phyloP scores from a whole-genome alignment of 2,113 vertebrate genomes.

The Verasper variegatus region DNA sequence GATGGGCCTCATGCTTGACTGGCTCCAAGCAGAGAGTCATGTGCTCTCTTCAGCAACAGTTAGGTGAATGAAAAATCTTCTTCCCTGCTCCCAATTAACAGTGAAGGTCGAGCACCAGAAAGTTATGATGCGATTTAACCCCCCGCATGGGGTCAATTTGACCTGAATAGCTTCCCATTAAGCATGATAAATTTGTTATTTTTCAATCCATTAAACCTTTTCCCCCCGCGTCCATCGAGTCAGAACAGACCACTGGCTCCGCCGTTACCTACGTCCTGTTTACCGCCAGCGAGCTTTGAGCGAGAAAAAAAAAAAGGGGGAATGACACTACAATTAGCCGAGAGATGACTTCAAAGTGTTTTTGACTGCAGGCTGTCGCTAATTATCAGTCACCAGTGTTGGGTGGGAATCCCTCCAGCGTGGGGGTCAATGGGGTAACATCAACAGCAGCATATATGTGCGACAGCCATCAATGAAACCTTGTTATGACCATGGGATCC shows the following conservation, averaged over 20 bases:
- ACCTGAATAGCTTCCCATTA: conserved; percentile 77
- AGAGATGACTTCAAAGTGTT: conserved; percentile 68
- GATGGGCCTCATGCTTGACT: conserved; percentile 62
- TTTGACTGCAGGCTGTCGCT: conserved; percentile 51
- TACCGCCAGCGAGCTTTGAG: conserved; percentile 22
- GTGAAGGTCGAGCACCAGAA: conserved; percentile 73
- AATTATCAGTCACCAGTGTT: conserved; percentile 51
- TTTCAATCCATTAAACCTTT: conserved; percentile 78
- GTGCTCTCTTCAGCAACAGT: conserved; percentile 68
- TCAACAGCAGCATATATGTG: conserved; percentile 45
- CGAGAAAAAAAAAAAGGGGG: background rate
- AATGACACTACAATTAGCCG: conserved; percentile 56
- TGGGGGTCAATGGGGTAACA: conserved; percentile 62
- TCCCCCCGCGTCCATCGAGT: conserved; percentile 66
- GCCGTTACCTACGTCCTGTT: conserved; percentile 44
- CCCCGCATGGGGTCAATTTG: conserved; percentile 78
- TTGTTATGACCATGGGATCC: conserved; percentile 59
- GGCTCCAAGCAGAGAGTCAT: conserved; percentile 65
- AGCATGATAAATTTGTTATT: conserved; percentile 78
- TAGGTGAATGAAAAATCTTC: conserved; percentile 71
- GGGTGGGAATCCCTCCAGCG: conserved; percentile 53
- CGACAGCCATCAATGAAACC: conserved; percentile 65
- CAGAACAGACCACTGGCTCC: conserved; percentile 44
- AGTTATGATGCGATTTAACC: conserved; percentile 80
- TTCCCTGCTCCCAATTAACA: conserved; percentile 75